Conservation (phyloP, 1,140 invertebrate species). For the Himalopsyche phryganea region DNA sequence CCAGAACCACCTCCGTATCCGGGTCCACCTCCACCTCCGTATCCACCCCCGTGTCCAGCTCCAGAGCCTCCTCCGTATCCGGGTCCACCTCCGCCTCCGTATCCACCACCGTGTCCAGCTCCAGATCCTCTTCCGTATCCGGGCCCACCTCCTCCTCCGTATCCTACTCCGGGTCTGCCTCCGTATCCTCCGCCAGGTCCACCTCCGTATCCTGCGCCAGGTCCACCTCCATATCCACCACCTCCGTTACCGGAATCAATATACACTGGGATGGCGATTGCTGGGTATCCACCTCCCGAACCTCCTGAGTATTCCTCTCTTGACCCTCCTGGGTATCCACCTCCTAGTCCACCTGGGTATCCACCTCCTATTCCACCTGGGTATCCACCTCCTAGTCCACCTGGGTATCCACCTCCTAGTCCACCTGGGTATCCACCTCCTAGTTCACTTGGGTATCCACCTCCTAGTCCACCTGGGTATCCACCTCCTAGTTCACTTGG, state of each 20-base stretch:
- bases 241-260: neutral
- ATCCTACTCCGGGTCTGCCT: neutral
- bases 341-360: neutral
- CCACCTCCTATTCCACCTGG: neutral
- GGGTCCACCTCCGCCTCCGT: conserved; percentile 3
- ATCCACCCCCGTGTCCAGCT: neutral
- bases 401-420: conserved; percentile 6
- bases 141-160: neutral
- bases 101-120: conserved; percentile 13
- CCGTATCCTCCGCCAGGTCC: neutral
- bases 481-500: conserved; percentile 1
- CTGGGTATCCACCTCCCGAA: neutral
- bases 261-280: no score
- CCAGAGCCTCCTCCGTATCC: neutral
- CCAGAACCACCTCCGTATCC: neutral
- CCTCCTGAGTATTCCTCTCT: neutral
- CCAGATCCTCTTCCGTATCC: neutral
- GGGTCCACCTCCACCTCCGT: neutral
- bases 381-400: conserved; percentile 1
- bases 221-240: neutral
- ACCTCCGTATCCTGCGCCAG: neutral
- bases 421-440: conserved; percentile 16
- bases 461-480: neutral
- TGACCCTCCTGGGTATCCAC: neutral
- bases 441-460: conserved; percentile 1